Conservation (phyloP, 1,140 invertebrate genomes). For the Drosophila ficusphila region DNA sequence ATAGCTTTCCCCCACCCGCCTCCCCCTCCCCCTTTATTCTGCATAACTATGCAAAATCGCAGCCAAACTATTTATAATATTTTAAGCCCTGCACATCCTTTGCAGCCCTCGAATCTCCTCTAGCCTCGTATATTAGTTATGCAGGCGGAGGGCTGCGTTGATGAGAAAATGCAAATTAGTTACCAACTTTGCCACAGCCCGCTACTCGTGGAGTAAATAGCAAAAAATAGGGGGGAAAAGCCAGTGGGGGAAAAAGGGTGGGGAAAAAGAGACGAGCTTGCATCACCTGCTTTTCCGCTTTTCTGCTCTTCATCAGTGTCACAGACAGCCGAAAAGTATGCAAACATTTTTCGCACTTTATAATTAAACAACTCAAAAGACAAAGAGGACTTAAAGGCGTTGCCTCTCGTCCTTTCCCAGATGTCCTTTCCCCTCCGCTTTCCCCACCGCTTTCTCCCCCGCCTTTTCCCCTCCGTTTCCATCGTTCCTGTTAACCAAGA, state of each 20-base stretch:
- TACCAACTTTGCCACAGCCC: constrained; percentile 69
- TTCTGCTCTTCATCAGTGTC: constrained; percentile 72
- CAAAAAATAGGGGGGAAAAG: too few species aligned
- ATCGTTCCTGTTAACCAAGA: constrained; percentile 36
- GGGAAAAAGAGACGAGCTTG: constrained; percentile 22
- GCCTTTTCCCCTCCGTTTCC: too few species aligned
- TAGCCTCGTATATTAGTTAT: constrained; percentile 66
- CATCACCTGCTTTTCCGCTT: constrained; percentile 50
- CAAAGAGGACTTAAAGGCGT: constrained; percentile 67
- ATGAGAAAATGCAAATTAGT: constrained; percentile 82
- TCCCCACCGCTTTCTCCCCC: too few species aligned
- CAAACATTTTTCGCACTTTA: constrained; percentile 82
- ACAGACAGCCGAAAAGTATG: constrained; percentile 73
- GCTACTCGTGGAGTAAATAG: constrained; percentile 55
- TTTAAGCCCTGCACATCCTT: constrained; percentile 34
- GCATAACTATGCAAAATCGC: constrained; percentile 67
- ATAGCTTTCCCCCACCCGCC: too few species aligned
- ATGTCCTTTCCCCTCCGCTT: background rate
- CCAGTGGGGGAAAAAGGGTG: too few species aligned
- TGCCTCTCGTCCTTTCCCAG: background rate
- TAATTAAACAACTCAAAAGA: constrained; percentile 80
- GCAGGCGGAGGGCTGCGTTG: constrained; percentile 71
- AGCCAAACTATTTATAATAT: constrained; percentile 71
- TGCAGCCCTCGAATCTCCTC: constrained; percentile 11
- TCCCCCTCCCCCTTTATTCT: background rate